Conservation (phyloP, 2,113 vertebrate species). For the Myotis lucifugus region DNA sequence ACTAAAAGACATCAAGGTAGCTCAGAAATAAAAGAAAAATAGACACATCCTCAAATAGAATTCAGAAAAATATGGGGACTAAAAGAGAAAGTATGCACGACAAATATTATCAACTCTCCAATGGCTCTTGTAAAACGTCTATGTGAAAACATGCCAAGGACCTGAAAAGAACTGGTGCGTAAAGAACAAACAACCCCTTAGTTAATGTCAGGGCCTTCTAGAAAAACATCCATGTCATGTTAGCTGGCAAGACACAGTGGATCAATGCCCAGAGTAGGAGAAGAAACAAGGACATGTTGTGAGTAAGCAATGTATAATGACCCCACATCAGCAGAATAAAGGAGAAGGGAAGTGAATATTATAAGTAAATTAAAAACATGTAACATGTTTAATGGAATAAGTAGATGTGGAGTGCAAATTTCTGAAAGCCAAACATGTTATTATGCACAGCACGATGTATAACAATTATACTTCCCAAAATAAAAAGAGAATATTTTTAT, state of each 20-base stretch:
- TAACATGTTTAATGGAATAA: not conserved
- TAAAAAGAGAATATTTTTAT: not conserved
- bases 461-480: not conserved
- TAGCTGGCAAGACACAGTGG: not conserved
- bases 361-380: not conserved
- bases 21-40: not conserved
- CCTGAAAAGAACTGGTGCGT: not conserved
- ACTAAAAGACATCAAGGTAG: not conserved
- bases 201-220: not conserved
- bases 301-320: not conserved
- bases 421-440: not conserved
- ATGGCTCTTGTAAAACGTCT: not conserved
- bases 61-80: not conserved
- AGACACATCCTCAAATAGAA: not conserved
- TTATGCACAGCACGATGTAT: not conserved
- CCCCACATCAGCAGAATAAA: accelerated
- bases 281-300: not conserved
- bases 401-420: not conserved
- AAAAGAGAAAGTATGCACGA: accelerated
- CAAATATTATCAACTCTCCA: not conserved
- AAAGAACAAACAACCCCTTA: not conserved
- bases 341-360: not conserved
- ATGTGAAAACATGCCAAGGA: not conserved
- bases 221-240: not conserved
- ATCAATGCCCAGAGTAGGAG: not conserved